These are phyloP conservation scores for Leucoraja erinaceus DNA, from an alignment of 2,113 vertebrate species.

Conservation along the genomic window DNA sequence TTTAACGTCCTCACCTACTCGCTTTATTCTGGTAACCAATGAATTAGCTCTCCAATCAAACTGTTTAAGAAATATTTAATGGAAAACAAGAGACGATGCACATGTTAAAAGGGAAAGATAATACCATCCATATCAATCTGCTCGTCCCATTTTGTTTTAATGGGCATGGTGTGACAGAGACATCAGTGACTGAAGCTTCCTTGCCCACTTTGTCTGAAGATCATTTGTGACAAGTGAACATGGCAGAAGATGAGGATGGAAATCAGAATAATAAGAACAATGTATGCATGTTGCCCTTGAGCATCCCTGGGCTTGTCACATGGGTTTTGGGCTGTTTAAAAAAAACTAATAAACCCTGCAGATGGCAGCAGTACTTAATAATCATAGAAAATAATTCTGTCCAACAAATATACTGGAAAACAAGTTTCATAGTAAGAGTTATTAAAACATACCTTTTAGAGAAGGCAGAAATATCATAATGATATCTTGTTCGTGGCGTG, in stretches of 20 bases:
- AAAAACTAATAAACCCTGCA: background rate
- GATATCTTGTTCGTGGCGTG: background rate
- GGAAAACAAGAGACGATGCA: background rate
- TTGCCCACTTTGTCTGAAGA: background rate
- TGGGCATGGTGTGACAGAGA: background rate
- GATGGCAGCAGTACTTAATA: constrained; percentile 16
- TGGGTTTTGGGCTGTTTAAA: background rate
- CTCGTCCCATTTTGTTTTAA: background rate
- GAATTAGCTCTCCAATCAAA: background rate
- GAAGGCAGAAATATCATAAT: background rate
- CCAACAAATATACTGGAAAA: background rate
- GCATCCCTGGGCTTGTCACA: background rate
- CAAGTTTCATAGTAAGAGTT: background rate
- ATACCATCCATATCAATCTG: background rate
- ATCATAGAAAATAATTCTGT: background rate
- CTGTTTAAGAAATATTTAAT: background rate
- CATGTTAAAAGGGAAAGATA: background rate
- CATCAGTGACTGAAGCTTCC: background rate
- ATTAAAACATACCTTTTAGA: background rate
- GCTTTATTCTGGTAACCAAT: background rate
- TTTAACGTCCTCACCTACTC: background rate
- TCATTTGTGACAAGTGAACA: background rate
- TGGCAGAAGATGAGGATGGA: background rate
- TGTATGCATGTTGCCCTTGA: background rate
- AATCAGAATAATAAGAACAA: background rate